Base-by-base conservation (phyloP, 2,888 invertebrate species). In the Chironomus riparius region DNA sequence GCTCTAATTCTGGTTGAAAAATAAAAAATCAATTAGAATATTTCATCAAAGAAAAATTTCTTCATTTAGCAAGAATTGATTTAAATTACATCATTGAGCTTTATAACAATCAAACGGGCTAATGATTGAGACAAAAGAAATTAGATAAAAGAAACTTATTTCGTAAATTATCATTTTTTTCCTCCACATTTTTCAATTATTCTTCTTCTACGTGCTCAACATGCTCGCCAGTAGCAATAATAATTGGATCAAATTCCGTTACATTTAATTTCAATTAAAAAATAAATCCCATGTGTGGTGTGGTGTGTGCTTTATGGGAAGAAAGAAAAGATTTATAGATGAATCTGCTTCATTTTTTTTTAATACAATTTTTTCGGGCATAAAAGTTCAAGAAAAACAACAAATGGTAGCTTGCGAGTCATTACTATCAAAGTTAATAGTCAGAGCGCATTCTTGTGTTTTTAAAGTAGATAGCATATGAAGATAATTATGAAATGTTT, bases 251-350 rank as follows among this genome's bases (percentile, higher is more conserved):
- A 61, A 38, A 56, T 38, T n/a, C 72, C 72, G 72, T 72, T 72
- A 72, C 15, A 24, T 62, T 65, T 72, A 72, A 72, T 72, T 72
- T 72, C 72, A 72, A 72, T 72, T 72, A 72, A 65, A 70, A 38
- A 5, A 48, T 18, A 10, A 38, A 38, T 71, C 62, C 56, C 72
- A 72, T 72, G 47, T 72, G 72, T 62, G 38, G 65, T 65, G 65
- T 38, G 38, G 10, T 38, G 38, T 38, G 65, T 65, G 72, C 70
- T 70, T 50, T 72, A 61, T 72, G 72, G 13, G 18, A 56, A 56
- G 56, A 56, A 56, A 50, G 15, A 72, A 72, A 65, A 72, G 72
- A 72, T 72, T 72, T 72, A 72, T 62, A 28, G 50, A 10, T 38
- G 61, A 13, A 38, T 72, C 38, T 65, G 61, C 5, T 72, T 38